Conservation (phyloP, 2,113 vertebrate species). For the Elanoides forficatus region DNA sequence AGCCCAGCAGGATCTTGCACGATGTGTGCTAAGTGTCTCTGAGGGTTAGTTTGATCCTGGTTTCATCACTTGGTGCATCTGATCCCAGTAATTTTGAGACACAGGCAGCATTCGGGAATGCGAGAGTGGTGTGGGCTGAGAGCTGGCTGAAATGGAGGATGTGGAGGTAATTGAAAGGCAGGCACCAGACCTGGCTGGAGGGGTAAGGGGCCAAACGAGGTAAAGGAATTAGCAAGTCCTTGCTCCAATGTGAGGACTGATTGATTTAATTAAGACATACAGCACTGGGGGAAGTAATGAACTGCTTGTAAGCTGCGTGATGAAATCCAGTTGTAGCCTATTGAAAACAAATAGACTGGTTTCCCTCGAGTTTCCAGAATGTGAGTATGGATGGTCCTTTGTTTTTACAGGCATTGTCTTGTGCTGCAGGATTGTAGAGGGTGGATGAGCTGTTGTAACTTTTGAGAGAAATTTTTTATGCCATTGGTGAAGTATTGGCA, state of each 20-base stretch:
- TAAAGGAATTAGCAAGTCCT: not conserved
- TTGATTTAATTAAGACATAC: not conserved
- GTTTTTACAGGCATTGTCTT: not conserved
- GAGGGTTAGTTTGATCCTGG: not conserved
- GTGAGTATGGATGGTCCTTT: rapidly evolving
- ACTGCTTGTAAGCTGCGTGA: rapidly evolving
- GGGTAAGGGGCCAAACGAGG: not conserved
- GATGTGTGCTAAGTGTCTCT: not conserved
- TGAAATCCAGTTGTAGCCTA: not conserved
- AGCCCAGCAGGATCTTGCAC: not conserved
- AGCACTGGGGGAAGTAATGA: not conserved
- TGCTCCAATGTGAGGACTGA: not conserved
- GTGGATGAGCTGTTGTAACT: not conserved
- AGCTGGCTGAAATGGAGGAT: not conserved
- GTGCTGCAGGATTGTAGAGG: not conserved
- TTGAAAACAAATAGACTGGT: not conserved
- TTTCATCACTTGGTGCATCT: not conserved
- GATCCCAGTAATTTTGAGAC: not conserved
- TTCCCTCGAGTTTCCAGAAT: not conserved
- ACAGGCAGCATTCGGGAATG: not conserved
- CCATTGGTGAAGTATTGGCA: not conserved
- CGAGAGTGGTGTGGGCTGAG: not conserved
- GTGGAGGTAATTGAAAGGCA: not conserved
- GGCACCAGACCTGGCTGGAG: not conserved
- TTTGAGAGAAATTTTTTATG: not conserved